A percentile compares a stretch with the other conserved stretches of the same genome.
phyloP scores from a whole-genome alignment of 2,113 vertebrate species.

The Rousettus leschenaultii region DNA sequence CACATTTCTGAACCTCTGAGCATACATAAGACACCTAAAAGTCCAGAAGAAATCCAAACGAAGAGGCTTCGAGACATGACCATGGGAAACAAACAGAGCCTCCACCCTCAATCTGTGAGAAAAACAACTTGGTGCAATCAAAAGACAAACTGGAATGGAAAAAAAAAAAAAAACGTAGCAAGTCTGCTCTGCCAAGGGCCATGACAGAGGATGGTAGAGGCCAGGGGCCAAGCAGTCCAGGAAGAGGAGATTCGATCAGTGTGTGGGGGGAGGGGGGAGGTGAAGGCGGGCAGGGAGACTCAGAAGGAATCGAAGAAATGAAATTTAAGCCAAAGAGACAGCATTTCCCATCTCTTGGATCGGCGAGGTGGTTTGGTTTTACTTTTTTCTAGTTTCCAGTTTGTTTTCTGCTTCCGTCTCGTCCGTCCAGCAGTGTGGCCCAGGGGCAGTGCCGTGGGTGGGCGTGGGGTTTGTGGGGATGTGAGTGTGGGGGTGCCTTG shows the following conservation, averaged over 20 bases:
- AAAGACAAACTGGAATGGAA: neutral
- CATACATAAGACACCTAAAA: neutral
- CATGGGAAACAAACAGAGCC: neutral
- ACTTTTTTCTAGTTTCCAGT: neutral
- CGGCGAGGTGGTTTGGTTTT: neutral
- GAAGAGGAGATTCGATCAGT: neutral
- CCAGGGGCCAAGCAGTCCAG: accelerated
- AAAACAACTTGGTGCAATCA: neutral
- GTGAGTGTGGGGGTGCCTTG: accelerated
- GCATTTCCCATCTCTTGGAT: neutral
- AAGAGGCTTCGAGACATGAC: neutral
- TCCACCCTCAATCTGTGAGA: neutral
- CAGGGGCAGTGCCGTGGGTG: neutral
- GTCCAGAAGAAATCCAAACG: neutral
- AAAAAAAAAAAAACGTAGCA: neutral
- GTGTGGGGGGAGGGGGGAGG: neutral
- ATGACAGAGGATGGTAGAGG: accelerated
- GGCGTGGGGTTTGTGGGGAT: accelerated
- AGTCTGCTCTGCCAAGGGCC: neutral
- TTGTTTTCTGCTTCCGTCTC: neutral
- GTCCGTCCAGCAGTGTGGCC: neutral
- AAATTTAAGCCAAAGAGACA: neutral
- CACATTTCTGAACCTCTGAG: neutral
- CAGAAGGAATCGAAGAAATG: accelerated
- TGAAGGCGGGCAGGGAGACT: too few relatives aligned